Evolutionary conservation across 2,888 invertebrate genomes (phyloP).

Genomic region (Caradrina kadenii): DNA sequence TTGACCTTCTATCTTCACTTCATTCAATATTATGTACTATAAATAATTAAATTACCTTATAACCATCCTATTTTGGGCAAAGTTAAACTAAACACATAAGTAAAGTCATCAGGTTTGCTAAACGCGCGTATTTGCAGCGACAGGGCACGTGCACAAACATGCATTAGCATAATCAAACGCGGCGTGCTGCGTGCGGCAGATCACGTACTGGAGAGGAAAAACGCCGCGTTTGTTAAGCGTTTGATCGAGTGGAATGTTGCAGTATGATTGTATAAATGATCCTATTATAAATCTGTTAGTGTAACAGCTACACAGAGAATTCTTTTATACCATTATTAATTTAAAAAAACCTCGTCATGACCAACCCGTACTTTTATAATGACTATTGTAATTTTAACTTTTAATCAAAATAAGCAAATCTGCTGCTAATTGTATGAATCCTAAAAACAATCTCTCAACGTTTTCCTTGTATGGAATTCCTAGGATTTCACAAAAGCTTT

Average conservation of each 20-base stretch:
- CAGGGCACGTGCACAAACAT: constrained; percentile 68
- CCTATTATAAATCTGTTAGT: neutral
- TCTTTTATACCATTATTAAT: neutral
- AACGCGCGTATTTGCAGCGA: constrained; percentile 52
- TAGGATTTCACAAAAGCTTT: neutral
- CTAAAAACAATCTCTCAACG: neutral
- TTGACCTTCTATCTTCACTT: neutral
- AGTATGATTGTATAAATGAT: neutral
- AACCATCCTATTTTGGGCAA: constrained; percentile 7
- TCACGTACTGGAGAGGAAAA: constrained; percentile 38
- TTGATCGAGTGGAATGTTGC: neutral
- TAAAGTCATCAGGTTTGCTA: constrained; percentile 41
- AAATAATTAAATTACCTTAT: constrained; percentile 9
- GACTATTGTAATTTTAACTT: neutral
- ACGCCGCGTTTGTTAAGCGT: constrained; percentile 36
- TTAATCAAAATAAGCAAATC: neutral
- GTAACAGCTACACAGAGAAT: neutral
- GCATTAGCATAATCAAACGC: constrained; percentile 74
- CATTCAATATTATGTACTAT: neutral
- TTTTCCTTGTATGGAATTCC: neutral
- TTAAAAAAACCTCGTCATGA: neutral
- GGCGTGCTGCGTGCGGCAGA: constrained; percentile 45
- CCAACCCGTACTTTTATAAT: neutral
- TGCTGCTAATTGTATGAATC: neutral
- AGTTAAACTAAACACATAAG: constrained; percentile 27